phyloP scores from a whole-genome alignment of 2,888 invertebrate genomes.

The Drosophila sordidula region DNA sequence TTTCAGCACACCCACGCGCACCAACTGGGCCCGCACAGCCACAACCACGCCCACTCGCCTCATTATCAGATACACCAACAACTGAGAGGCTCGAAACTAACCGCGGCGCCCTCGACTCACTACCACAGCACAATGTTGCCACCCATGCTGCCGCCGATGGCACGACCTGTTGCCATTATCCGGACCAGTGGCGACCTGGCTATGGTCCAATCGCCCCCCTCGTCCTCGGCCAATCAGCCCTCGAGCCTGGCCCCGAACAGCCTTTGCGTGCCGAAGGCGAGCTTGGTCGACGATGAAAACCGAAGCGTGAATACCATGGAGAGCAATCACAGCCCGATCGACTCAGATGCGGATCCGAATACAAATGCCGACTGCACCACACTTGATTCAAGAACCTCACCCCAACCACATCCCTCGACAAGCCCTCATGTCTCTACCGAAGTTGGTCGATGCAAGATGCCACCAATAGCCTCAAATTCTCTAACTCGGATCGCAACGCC shows the following conservation, averaged over 20 bases:
- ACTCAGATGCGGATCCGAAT: conserved; percentile 31
- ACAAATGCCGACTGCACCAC: conserved; percentile 39
- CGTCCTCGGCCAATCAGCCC: conserved; percentile 87
- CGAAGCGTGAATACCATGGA: conserved; percentile 37
- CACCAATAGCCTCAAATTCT: conserved; percentile 53
- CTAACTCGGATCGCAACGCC: conserved; percentile 84
- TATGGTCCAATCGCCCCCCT: conserved; percentile 88
- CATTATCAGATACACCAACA: conserved; percentile 66
- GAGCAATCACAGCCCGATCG: conserved; percentile 60
- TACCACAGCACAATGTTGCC: conserved; percentile 94
- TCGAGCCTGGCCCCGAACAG: conserved; percentile 23
- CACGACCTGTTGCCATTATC: conserved; percentile 97
- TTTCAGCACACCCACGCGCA: conserved; percentile 57
- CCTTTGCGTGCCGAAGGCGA: conserved; percentile 64
- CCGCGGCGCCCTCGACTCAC: conserved; percentile 53
- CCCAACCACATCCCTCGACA: conserved; percentile 51
- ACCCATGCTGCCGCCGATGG: conserved; percentile 97
- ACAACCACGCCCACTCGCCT: conserved; percentile 42
- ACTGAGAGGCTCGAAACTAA: conserved; percentile 49
- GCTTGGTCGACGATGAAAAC: conserved; percentile 44
- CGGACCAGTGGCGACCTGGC: conserved; percentile 92
- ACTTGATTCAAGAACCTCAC: conserved; percentile 66
- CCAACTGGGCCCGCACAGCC: conserved; percentile 49
- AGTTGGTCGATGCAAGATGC: conserved; percentile 52
- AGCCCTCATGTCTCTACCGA: conserved; percentile 51